Conservation (phyloP, 2,113 vertebrate species). For the Sinocyclocheilus rhinocerous region DNA sequence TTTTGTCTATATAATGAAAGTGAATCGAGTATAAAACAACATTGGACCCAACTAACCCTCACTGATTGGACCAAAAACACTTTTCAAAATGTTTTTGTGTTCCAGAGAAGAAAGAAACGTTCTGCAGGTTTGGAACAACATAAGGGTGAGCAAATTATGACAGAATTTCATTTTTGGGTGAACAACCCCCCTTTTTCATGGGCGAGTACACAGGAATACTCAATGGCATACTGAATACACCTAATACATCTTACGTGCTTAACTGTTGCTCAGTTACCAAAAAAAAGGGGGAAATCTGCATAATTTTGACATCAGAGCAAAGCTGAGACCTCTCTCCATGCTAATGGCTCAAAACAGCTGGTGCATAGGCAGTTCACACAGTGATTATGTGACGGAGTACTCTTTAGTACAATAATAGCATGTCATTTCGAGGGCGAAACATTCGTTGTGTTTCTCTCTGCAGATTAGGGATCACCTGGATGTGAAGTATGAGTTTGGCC, state of each 20-base stretch:
- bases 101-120: not conserved
- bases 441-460: slow-evolving; percentile 39
- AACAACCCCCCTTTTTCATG: not conserved
- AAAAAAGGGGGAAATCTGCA: slow-evolving; percentile 22
- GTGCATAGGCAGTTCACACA: slow-evolving; percentile 53
- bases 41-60: not conserved
- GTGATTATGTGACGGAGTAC: slow-evolving; percentile 37
- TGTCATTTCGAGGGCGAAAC: slow-evolving; percentile 39
- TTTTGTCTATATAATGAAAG: not conserved
- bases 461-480: slow-evolving; percentile 37
- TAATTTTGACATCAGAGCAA: slow-evolving; percentile 45
- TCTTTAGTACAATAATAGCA: slow-evolving; percentile 39
- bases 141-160: not conserved
- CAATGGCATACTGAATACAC: not conserved
- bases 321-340: slow-evolving; percentile 23
- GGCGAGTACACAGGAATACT: not conserved
- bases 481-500: not conserved
- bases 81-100: no score
- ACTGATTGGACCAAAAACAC: not conserved
- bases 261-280: slow-evolving; percentile 30
- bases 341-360: slow-evolving; percentile 53
- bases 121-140: not conserved
- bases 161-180: not conserved
- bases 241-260: not conserved
- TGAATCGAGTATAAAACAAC: not conserved